phyloP scores from a whole-genome alignment of 2,888 invertebrate genomes.

The Drosophila cyrtoloma region DNA sequence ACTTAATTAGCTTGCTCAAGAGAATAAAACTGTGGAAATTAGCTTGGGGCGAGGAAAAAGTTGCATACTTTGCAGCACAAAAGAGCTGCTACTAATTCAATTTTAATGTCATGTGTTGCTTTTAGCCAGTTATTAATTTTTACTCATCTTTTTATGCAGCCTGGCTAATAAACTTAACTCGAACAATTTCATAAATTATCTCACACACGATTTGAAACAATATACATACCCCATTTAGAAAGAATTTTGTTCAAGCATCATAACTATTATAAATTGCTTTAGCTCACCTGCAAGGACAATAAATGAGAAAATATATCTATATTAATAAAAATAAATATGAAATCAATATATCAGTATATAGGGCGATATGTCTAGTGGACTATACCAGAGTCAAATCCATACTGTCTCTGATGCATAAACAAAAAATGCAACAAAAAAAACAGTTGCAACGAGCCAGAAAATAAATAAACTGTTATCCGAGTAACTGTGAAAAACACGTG shows the following conservation, averaged over 20 bases:
- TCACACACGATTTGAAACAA: neutral
- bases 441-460: slow-evolving; percentile 52
- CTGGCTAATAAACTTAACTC: slow-evolving; percentile 6
- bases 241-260: neutral
- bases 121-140: slow-evolving; percentile 1
- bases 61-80: slow-evolving; percentile 62
- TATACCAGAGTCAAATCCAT: neutral
- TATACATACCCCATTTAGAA: slow-evolving; percentile 20
- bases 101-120: slow-evolving; percentile 19
- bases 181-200: neutral
- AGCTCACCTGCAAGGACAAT: slow-evolving; percentile 65
- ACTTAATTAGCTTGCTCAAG: slow-evolving; percentile 65
- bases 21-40: slow-evolving; percentile 38
- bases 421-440: slow-evolving; percentile 1
- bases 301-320: slow-evolving; percentile 7
- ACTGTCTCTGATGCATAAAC: neutral
- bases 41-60: slow-evolving; percentile 4
- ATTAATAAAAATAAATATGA: neutral
- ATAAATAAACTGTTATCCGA: slow-evolving; percentile 37
- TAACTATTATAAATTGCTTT: neutral
- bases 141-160: neutral
- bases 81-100: slow-evolving; percentile 31
- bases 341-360: neutral
- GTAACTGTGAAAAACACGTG: slow-evolving; percentile 4
- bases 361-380: neutral